Base-by-base conservation (phyloP, 1,140 invertebrate species). In the Drosophila rufa region DNA sequence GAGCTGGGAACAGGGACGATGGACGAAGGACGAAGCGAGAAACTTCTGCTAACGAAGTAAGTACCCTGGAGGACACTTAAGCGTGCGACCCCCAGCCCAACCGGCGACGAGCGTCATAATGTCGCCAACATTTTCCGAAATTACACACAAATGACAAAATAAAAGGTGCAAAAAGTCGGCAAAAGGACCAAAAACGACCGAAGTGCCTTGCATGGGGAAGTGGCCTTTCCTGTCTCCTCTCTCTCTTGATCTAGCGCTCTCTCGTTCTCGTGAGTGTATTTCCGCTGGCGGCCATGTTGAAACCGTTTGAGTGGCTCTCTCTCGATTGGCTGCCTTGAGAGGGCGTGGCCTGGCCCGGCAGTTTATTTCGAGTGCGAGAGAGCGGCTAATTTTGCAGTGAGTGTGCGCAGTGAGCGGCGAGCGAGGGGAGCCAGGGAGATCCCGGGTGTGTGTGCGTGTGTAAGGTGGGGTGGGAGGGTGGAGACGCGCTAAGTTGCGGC, bases 61-160 rank as follows among this genome's bases (percentile, higher is more conserved):
- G 90, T 91, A 90, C 86, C 91, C 91, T 87, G 70, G 91, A 92
- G 91, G 91, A 91, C 91, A 92, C 91, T 92, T 92, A 92, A 92
- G 87, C 83, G 87, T 78, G 75, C 79, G 87, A 91, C 64, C 67
- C 87, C 80, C 86, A 67, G 73, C 65, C 68, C 75, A 81, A 60
- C 62, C 59, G 60, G 73, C 62, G 51, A 60, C 45, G 82, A 69
- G 75, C 76, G 68, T 74, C 46, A 90, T 90, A 90, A 91, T 90
- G 86, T 85, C 86, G 82, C 86, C 79, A 90, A 90, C 86, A 90
- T 90, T 90, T 90, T 90, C 73, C 71, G 66, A 90, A 90, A 91
- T 90, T 90, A 90, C 87, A 87, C 83, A 87, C 82, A 87, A 84
- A 87, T 86, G 79, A 82, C 68, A 80, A 87, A 91, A 87, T 84